Evolutionary conservation across 2,888 invertebrate species (phyloP), one percentile per base, ranked within the genome.

Genomic region (Agonopterix arenella): DNA sequence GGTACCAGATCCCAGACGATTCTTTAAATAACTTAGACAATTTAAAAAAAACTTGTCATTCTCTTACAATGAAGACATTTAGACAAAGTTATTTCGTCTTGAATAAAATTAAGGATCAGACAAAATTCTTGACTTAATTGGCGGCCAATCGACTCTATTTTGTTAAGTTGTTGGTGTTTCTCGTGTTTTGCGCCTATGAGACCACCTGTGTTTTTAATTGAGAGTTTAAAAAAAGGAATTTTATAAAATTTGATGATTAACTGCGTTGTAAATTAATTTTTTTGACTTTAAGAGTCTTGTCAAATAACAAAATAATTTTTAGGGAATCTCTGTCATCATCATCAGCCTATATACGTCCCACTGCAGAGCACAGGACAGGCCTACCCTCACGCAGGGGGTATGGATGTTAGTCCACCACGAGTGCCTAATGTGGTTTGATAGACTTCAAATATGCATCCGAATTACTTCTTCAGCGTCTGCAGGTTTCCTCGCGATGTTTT

Each of bases 11-110:
- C n/a, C 40, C 40, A 40, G 40, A 40, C n/a, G n/a, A 40, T 40
- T 40, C 40, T 40, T 40, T 28, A 61, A 65, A 60, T 58, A 49
- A 49, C 49, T 52, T 46, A 36, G 42, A 49, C 49, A 52, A 16
- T 47, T 13, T 49, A 54, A 64, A 72, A n/a, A 71, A 66, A 66
- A 53, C 44, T 40, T 13, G 43, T 47, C 50, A 49, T 47, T 55
- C 56, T 58, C 66, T 61, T 64, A 72, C 69, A 74, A 83, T 82
- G 71, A 78, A 82, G 82, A 66, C 76, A 81, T 83, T 77, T 75
- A 64, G 55, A 52, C 49, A 37, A 37, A 66, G 64, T 57, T 70
- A 76, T 76, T 68, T 64, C 62, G 56, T 62, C 64, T 63, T 67
- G 73, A 70, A 73, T 70, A 64, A 72, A 72, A 70, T 77, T 70